These are phyloP conservation scores for Microctenopoma stevenorrisi DNA, from an alignment of 2,797 vertebrate genomes.

Conservation along the genomic window DNA sequence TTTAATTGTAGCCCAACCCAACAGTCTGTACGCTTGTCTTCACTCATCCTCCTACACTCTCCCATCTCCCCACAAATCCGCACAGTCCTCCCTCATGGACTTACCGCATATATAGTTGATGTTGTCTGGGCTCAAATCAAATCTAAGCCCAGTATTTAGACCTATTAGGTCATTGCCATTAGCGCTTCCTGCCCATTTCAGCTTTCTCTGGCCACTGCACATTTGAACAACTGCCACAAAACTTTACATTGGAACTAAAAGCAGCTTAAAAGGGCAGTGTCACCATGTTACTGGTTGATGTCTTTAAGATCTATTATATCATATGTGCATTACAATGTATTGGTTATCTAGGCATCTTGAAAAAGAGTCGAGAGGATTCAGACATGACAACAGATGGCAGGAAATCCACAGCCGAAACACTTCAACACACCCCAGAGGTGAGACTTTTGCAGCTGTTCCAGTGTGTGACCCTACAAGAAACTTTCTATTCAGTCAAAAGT, in stretches of 20 bases:
- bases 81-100: constrained; percentile 67
- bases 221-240: constrained; percentile 11
- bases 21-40: constrained; percentile 73
- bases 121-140: constrained; percentile 80
- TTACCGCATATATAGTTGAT: constrained; percentile 67
- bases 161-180: constrained; percentile 60
- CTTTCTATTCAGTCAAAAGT: constrained; percentile 16
- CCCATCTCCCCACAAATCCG: constrained; percentile 47
- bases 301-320: neutral
- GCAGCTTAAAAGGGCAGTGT: constrained; percentile 8
- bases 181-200: constrained; percentile 59
- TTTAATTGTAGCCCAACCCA: constrained; percentile 83
- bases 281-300: neutral
- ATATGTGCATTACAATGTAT: constrained; percentile 11
- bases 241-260: neutral
- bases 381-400: constrained; percentile 57
- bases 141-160: constrained; percentile 76
- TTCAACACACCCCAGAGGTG: constrained; percentile 74
- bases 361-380: constrained; percentile 71
- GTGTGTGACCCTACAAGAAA: neutral
- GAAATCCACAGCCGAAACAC: constrained; percentile 55
- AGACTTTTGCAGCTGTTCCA: constrained; percentile 24
- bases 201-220: constrained; percentile 52
- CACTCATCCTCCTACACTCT: constrained; percentile 35
- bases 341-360: constrained; percentile 70